Conservation (phyloP, 2,113 vertebrate species). For the Anser brachyrhynchus region DNA sequence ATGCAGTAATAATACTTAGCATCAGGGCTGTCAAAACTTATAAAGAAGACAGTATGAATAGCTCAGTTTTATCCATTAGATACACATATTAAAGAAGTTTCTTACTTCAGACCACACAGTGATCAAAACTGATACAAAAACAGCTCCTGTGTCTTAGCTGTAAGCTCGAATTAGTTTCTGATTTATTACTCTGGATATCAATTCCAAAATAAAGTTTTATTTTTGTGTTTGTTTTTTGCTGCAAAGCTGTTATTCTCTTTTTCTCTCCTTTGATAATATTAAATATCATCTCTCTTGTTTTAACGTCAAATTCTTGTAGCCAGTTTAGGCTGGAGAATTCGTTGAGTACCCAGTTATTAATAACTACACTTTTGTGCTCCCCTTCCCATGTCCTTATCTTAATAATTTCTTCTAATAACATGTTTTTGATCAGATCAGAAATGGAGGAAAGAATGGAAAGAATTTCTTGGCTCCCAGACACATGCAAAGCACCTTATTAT, state of each 20-base stretch:
- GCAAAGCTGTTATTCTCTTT: background rate
- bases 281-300: background rate
- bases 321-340: background rate
- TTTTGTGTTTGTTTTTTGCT: background rate
- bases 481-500: background rate
- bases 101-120: background rate
- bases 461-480: constrained; percentile 6
- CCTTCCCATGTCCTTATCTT: background rate
- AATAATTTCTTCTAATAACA: background rate
- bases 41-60: background rate
- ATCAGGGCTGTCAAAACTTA: background rate
- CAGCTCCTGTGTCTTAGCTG: background rate
- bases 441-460: background rate
- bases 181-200: background rate
- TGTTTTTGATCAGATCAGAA: background rate
- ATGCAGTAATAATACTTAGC: background rate
- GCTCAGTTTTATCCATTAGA: constrained; percentile 26
- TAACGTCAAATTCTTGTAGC: background rate
- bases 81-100: background rate
- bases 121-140: background rate
- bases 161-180: background rate
- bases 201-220: constrained; percentile 40
- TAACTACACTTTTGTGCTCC: background rate
- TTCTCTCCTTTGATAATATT: background rate
- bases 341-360: background rate